Evolutionary conservation across 1,140 invertebrate species (phyloP).

Genomic region (Holotrichia oblita): DNA sequence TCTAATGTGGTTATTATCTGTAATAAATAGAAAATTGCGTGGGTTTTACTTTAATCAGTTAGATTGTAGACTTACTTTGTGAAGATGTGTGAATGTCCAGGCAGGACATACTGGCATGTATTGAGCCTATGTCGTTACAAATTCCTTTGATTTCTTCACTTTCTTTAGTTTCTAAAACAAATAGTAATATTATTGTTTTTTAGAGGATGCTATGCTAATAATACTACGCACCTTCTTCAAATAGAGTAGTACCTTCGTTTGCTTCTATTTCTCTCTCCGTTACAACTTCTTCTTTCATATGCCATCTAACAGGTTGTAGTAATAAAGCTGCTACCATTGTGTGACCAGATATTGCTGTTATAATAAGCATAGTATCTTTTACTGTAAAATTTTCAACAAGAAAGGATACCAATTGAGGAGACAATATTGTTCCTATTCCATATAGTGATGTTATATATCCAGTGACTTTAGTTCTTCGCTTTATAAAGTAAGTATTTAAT

Average conservation of each 20-base stretch:
- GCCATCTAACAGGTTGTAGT: slow-evolving; percentile 37
- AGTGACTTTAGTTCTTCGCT: slow-evolving; percentile 61
- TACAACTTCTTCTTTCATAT: slow-evolving; percentile 6
- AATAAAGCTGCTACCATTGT: slow-evolving; percentile 4
- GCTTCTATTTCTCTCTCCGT: background rate
- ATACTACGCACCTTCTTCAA: slow-evolving; percentile 1
- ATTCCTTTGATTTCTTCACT: background rate
- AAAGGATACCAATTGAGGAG: slow-evolving; percentile 61
- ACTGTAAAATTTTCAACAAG: slow-evolving; percentile 50
- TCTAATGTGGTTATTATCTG: background rate
- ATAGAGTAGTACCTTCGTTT: slow-evolving; percentile 17
- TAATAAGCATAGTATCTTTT: slow-evolving; percentile 10
- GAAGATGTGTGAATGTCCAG: background rate
- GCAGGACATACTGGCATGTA: background rate
- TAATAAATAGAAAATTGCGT: background rate
- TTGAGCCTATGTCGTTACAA: background rate
- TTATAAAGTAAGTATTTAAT: slow-evolving; percentile 63
- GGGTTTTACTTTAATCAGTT: background rate
- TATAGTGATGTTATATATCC: slow-evolving; percentile 61
- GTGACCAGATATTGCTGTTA: background rate
- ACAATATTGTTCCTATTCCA: slow-evolving; percentile 63
- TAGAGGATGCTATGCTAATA: background rate
- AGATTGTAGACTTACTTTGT: background rate
- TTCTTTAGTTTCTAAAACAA: background rate
- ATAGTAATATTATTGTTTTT: background rate